These are phyloP conservation scores for Pangasius mekongensis DNA, from an alignment of 2,797 vertebrate species.

Conservation along the genomic window DNA sequence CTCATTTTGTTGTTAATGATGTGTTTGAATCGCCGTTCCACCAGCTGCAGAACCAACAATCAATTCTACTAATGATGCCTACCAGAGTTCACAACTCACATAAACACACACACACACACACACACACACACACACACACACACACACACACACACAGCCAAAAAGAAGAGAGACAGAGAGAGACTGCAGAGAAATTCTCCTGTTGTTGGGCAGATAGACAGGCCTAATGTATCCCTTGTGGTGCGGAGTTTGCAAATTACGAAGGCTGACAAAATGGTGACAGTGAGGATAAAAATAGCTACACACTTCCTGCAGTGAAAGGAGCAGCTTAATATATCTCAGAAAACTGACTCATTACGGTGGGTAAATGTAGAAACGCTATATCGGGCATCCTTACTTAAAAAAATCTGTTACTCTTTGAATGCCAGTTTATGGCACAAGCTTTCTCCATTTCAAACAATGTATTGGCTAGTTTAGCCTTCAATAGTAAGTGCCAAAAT, in stretches of 20 bases:
- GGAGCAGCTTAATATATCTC: constrained; percentile 25
- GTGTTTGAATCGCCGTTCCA: constrained; percentile 58
- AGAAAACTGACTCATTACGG: constrained; percentile 23
- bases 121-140: neutral
- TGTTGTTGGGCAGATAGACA: constrained; percentile 47
- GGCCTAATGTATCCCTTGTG: constrained; percentile 43
- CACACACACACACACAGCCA: constrained; percentile 8
- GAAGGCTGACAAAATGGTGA: constrained; percentile 42
- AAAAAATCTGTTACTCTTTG: neutral
- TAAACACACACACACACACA: constrained; percentile 1
- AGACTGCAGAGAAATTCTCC: constrained; percentile 44
- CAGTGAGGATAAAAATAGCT: constrained; percentile 47
- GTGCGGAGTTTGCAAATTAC: constrained; percentile 35
- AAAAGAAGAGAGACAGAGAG: constrained; percentile 32
- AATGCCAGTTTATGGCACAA: neutral
- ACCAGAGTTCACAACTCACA: constrained; percentile 48
- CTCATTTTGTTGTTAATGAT: constrained; percentile 53
- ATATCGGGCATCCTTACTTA: neutral
- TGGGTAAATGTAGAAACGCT: constrained; percentile 4
- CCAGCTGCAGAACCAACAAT: constrained; percentile 67
- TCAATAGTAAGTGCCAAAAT: neutral
- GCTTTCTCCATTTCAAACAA: constrained; percentile 10
- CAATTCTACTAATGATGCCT: constrained; percentile 65
- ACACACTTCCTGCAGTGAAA: constrained; percentile 10
- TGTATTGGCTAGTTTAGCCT: neutral